Percentiles rank a stretch among this genome's conserved stretches.
Evolutionary conservation across 2,797 vertebrate genomes (phyloP).

Genomic region (Babyrousa celebensis): DNA sequence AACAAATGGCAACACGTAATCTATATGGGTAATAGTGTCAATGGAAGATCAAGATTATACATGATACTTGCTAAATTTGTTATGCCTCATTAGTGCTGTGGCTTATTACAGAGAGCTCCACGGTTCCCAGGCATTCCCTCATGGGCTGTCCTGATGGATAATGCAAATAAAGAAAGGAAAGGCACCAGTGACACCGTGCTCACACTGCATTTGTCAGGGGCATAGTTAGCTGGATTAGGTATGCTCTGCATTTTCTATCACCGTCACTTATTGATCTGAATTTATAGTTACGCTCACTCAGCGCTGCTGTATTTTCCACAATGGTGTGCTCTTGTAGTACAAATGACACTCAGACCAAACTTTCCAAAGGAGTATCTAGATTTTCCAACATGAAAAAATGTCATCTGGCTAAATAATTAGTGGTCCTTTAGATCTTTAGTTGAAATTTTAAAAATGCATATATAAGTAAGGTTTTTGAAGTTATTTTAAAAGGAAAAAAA

Average conservation of each 20-base stretch:
- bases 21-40: constrained; percentile 91
- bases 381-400: constrained; percentile 23
- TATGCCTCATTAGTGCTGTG: constrained; percentile 91
- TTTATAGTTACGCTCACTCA: constrained; percentile 75
- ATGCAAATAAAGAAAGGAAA: constrained; percentile 89
- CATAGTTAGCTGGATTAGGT: constrained; percentile 86
- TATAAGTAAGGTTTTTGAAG: not conserved
- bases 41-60: constrained; percentile 92
- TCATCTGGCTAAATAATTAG: not conserved
- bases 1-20: constrained; percentile 90
- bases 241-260: constrained; percentile 78
- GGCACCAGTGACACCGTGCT: constrained; percentile 84
- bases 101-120: constrained; percentile 88
- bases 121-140: constrained; percentile 89
- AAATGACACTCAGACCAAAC: constrained; percentile 2
- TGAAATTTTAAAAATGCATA: not conserved
- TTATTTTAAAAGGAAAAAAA: not conserved
- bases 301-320: constrained; percentile 12
- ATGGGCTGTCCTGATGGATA: constrained; percentile 91
- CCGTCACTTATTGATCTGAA: constrained; percentile 84
- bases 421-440: not conserved
- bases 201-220: constrained; percentile 87
- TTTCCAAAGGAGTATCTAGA: not conserved
- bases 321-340: constrained; percentile 27
- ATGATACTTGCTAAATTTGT: constrained; percentile 91